phyloP scores from a whole-genome alignment of 2,797 vertebrate species.

The Gephyroberyx darwinii region DNA sequence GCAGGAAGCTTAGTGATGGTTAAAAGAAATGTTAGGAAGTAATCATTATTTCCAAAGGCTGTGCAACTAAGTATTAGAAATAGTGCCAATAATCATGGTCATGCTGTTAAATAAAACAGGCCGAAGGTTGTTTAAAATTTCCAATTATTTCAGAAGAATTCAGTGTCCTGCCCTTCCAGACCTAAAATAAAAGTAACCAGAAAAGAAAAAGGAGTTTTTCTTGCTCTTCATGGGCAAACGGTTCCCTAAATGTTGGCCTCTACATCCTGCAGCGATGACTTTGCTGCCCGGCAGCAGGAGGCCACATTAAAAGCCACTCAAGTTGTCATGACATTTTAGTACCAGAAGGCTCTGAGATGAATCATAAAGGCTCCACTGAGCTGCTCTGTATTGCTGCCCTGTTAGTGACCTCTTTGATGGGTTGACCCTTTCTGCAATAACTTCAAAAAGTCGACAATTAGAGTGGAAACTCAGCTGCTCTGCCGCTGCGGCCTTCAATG shows the following conservation, averaged over 20 bases:
- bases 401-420: conserved; percentile 29
- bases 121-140: no score
- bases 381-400: conserved; percentile 7
- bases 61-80: no score
- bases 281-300: conserved; percentile 24
- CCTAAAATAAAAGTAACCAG: not conserved
- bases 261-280: conserved; percentile 4
- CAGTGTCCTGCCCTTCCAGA: not conserved
- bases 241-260: not conserved
- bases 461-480: conserved; percentile 6
- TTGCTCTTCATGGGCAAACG: not conserved
- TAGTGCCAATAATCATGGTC: no score
- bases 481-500: not conserved
- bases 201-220: not conserved
- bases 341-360: conserved; percentile 23
- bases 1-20: no score
- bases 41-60: no score
- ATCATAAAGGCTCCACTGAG: conserved; percentile 21
- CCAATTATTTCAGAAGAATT: no score
- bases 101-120: no score
- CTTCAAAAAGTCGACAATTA: conserved; percentile 28
- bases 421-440: conserved; percentile 24
- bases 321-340: conserved; percentile 56
- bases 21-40: no score
- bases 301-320: conserved; percentile 43